phyloP scores from a whole-genome alignment of 1,140 invertebrate genomes.

The Microplitis mediator region DNA sequence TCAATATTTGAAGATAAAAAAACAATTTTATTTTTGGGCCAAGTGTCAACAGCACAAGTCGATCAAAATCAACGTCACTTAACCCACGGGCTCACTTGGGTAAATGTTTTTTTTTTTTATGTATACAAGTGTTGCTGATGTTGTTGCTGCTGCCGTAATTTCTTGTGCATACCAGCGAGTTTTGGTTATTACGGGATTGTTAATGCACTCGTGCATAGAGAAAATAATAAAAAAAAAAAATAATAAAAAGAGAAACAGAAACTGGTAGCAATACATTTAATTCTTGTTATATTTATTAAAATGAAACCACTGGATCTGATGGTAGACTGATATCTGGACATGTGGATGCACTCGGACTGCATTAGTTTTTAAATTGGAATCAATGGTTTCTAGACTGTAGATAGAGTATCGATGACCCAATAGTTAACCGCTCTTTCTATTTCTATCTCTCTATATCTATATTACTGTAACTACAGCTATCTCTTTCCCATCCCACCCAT shows the following conservation, averaged over 20 bases:
- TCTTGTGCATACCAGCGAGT: no score
- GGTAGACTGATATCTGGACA: no score
- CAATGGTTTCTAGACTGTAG: conserved; percentile 6
- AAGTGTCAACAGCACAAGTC: conserved; percentile 25
- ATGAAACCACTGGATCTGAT: neutral
- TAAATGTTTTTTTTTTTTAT: conserved; percentile 8
- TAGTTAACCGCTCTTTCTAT: conserved; percentile 14
- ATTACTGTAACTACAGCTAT: no score
- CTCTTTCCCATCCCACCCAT: neutral
- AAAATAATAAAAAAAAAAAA: no score
- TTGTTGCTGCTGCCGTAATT: no score
- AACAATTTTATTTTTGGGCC: conserved; percentile 19
- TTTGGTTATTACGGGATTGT: no score
- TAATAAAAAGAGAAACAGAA: no score
- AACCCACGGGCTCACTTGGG: neutral
- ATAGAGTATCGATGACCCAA: neutral
- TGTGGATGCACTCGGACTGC: neutral
- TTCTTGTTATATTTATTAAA: neutral
- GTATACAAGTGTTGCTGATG: neutral
- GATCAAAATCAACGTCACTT: conserved; percentile 18
- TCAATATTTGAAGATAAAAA: conserved; percentile 18
- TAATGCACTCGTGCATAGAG: no score
- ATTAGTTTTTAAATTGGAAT: conserved; percentile 4
- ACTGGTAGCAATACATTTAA: no score
- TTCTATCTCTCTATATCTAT: no score